These are phyloP conservation scores for Dryococelus australis DNA, from an alignment of 2,888 invertebrate species.

Conservation along the genomic window DNA sequence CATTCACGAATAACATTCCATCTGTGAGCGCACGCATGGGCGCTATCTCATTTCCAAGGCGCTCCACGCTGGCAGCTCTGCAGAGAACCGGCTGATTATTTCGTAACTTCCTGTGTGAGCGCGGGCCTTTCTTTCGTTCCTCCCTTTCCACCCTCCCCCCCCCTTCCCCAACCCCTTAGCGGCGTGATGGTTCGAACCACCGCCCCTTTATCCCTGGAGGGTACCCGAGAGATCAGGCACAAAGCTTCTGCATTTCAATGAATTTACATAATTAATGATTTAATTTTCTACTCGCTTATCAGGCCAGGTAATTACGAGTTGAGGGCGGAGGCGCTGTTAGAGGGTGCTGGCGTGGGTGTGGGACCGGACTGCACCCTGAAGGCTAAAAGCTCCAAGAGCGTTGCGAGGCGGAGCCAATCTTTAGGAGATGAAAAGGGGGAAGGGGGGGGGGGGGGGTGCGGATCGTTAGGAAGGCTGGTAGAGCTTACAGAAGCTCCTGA, in stretches of 20 bases:
- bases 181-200: not conserved
- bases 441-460: not conserved
- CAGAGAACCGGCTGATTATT: not conserved
- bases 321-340: not conserved
- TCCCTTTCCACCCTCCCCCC: not conserved
- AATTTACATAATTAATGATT: constrained; percentile 46
- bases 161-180: not conserved
- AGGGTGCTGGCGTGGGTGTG: not conserved
- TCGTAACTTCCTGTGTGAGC: constrained; percentile 4
- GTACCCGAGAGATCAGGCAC: constrained; percentile 35
- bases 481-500: not conserved
- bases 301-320: constrained; percentile 36
- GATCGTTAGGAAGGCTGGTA: constrained; percentile 5
- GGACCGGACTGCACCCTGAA: not conserved
- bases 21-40: not conserved
- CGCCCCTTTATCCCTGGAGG: constrained; percentile 16
- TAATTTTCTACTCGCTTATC: constrained; percentile 45
- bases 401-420: not conserved
- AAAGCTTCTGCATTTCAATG: constrained; percentile 41
- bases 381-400: not conserved
- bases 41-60: not conserved
- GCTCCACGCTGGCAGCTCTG: not conserved
- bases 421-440: too few relatives aligned
- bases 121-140: not conserved
- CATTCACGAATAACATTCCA: not conserved